Evolutionary conservation across 1,140 invertebrate genomes (phyloP), one percentile per base, ranked within the genome.

Genomic region (Nymphalis io): DNA sequence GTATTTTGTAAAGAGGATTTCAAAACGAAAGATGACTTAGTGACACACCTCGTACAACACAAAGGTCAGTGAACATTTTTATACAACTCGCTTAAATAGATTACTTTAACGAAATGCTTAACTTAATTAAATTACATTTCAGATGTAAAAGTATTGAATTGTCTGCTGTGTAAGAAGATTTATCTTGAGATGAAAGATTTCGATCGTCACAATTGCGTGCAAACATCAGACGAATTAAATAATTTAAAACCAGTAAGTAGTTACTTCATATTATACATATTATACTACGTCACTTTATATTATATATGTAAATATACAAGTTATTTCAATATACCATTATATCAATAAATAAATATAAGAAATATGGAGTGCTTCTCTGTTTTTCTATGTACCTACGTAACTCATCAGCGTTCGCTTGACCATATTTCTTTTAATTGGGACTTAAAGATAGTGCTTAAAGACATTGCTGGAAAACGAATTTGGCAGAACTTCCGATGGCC

Each of bases 101-200:
- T 33, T 3, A 8, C 27, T 33, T 8, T 0, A n/a, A n/a, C n/a
- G n/a, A n/a, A n/a, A 1, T 33, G 5, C 23, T 3, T 33, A 33
- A 4, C 4, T 3, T 0, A 33, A 33, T 33, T n/a, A 20, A 20
- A 16, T 33, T 23, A 33, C 10, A 23, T 68, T 70, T 48, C 76
- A 87, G 85, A 83, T 64, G 75, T 70, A 23, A 83, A 79, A 64
- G 57, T 85, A 2, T 71, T 80, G 5, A 81, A 74, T 33, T 89
- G 87, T 62, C 51, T 81, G 40, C 10, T 77, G 4, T 89, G 87
- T 74, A 84, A 87, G 58, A 87, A 82, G 64, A 82, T 80, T 60
- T 89, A 81, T 70, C 20, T 85, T n/a, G 78, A 81, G 11, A 81
- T 67, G 40, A 69, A 75, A 39, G 68, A 80, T 15, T 85, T 85